A percentile compares a stretch with the other conserved stretches of the same genome.
phyloP scores from a whole-genome alignment of 2,113 vertebrate genomes.

The Arothron firmamentum region DNA sequence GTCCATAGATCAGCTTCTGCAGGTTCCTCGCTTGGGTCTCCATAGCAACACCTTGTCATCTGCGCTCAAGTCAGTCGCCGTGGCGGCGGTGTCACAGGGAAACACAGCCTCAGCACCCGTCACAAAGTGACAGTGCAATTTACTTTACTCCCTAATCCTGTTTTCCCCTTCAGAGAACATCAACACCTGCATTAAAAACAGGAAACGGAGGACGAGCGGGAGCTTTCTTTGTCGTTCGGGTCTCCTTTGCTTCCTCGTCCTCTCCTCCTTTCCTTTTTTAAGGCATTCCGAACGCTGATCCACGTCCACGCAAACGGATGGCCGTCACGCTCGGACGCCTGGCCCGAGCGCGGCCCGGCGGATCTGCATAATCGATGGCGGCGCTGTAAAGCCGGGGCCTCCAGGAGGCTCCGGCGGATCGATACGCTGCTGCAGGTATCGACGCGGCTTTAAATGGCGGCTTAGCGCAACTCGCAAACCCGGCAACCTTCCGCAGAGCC shows the following conservation, averaged over 20 bases:
- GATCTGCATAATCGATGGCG: slow-evolving; percentile 66
- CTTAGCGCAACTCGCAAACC: slow-evolving; percentile 60
- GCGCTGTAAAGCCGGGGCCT: slow-evolving; percentile 47
- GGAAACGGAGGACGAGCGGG: slow-evolving; percentile 16
- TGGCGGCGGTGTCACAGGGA: slow-evolving; percentile 59
- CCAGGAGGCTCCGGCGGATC: slow-evolving; percentile 44
- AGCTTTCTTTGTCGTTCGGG: background rate
- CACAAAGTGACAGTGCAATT: slow-evolving; percentile 72
- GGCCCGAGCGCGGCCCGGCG: slow-evolving; percentile 42
- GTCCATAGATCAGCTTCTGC: slow-evolving; percentile 44
- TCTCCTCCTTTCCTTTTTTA: background rate
- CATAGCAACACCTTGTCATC: slow-evolving; percentile 75
- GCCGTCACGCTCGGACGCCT: slow-evolving; percentile 44
- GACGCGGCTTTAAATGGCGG: slow-evolving; percentile 67
- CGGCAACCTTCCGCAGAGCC: slow-evolving; percentile 1
- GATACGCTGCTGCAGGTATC: slow-evolving; percentile 56
- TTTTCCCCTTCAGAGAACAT: slow-evolving; percentile 45
- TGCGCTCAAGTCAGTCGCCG: slow-evolving; percentile 59
- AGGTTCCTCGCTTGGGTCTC: slow-evolving; percentile 61
- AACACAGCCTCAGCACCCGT: slow-evolving; percentile 61
- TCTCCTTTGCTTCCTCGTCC: background rate
- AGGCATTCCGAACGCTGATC: slow-evolving; percentile 18
- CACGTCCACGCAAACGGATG: slow-evolving; percentile 37
- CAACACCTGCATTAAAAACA: slow-evolving; percentile 60
- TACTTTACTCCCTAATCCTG: slow-evolving; percentile 64